Evolutionary conservation across 23 tunicate genomes (phyloP), one percentile per base, ranked within the genome.

Genomic region (Corella eumyota): DNA sequence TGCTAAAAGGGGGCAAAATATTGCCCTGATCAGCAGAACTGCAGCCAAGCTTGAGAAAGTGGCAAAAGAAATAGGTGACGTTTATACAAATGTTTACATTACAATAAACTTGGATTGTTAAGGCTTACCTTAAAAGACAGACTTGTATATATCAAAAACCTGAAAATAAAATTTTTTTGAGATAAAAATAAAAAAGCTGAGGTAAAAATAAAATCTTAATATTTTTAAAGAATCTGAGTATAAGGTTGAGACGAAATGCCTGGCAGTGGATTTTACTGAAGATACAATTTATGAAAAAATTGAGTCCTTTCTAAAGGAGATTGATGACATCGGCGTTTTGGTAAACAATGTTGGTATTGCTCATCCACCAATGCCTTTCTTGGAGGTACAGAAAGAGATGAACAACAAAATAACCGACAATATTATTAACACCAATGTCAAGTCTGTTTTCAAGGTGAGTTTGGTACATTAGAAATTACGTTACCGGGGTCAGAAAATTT

Each of bases 271-370:
- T 48, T 72, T 72, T 36, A 48, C 0, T 3, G 1, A 33, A 11
- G 58, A 44, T 28, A n/a, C 30, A 58, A 67, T 33, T 4, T 57
- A 56, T n/a, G 67, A 56, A 0, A 52, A 54, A 36, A 57, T 68
- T 7, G 32, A 62, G 15, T 24, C 61, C 6, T 67, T 75, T 57
- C 51, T 72, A 19, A 1, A 62, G 32, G 78, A 5, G 13, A n/a
- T 61, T 17, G n/a, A n/a, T n/a, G 78, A 72, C 46, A 48, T 72
- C 20, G 78, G 78, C n/a, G 34, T 32, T 6, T 31, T 72, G 48
- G 78, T 72, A 3, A 72, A 72, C 30, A 72, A 72, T 62, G 78
- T 72, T 21, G 78, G 78, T 13, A 46, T 62, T 15, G 45, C 34
- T 4, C 45, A n/a, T 9, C 36, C 9, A 17, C 27, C 38, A 15